Evolutionary conservation across 1,140 invertebrate species (phyloP).

Genomic region (Goniozus legneri): DNA sequence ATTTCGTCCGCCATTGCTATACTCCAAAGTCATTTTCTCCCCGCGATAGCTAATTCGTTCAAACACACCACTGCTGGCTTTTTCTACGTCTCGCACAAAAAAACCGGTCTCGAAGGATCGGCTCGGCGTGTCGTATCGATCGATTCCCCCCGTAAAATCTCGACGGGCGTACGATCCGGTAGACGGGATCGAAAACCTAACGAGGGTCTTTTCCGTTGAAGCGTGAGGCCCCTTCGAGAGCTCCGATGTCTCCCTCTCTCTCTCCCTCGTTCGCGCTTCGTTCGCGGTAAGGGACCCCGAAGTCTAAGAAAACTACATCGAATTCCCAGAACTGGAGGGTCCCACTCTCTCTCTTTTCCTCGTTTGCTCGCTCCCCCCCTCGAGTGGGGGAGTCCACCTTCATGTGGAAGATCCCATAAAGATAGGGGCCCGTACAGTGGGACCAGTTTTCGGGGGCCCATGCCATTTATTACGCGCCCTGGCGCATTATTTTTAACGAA

Average conservation of each 20-base stretch:
- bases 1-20: no score
- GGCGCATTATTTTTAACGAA: slow-evolving; percentile 34
- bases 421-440: slow-evolving; percentile 30
- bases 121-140: no score
- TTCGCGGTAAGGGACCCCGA: slow-evolving; percentile 35
- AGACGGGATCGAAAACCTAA: background rate
- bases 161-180: background rate
- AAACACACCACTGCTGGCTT: no score
- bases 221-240: background rate
- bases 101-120: no score
- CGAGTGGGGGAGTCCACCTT: no score
- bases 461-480: slow-evolving; percentile 31
- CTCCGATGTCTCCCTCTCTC: background rate
- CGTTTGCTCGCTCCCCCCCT: no score
- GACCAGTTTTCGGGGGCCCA: slow-evolving; percentile 41
- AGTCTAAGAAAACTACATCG: slow-evolving; percentile 42
- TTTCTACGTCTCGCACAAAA: no score
- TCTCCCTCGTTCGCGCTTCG: no score
- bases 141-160: no score
- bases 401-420: slow-evolving; percentile 39
- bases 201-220: background rate
- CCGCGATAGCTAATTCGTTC: no score
- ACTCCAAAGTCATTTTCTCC: no score
- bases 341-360: slow-evolving; percentile 31
- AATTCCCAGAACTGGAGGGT: slow-evolving; percentile 38